Percentiles rank a stretch among this genome's conserved stretches.
Conservation (phyloP, 2,888 invertebrate species). For the Acronicta alni region DNA sequence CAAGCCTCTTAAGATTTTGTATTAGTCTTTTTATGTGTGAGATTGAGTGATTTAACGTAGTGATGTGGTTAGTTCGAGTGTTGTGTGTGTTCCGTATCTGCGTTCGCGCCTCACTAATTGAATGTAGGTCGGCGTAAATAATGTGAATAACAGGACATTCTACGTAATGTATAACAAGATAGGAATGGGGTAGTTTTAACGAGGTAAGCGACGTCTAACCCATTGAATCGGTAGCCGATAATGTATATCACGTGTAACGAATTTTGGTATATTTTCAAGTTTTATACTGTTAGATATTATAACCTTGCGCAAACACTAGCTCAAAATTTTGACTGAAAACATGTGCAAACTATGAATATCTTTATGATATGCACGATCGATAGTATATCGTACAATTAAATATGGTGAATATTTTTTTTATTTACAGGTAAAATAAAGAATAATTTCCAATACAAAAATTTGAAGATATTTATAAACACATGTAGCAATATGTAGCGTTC, state of each 20-base stretch:
- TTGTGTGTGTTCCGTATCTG: constrained; percentile 38
- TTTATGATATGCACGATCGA: too few species aligned
- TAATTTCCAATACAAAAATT: neutral
- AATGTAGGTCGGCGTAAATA: constrained; percentile 49
- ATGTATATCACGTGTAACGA: too few species aligned
- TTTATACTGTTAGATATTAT: too few species aligned
- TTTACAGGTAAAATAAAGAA: neutral
- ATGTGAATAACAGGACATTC: constrained; percentile 48
- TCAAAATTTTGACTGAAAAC: too few species aligned
- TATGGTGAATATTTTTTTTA: too few species aligned
- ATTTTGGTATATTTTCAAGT: too few species aligned
- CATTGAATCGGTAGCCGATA: too few species aligned
- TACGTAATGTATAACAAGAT: constrained; percentile 8
- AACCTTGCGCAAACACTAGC: too few species aligned
- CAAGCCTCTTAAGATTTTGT: constrained; percentile 58
- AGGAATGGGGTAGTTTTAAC: neutral
- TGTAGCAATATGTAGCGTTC: constrained; percentile 17
- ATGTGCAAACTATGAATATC: too few species aligned
- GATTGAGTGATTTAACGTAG: constrained; percentile 66
- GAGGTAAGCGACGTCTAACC: neutral
- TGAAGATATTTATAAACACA: neutral
- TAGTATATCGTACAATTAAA: too few species aligned
- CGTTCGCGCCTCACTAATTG: constrained; percentile 52
- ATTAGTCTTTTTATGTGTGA: constrained; percentile 60
- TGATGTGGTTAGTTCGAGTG: constrained; percentile 50